Base-by-base conservation (phyloP, 2,888 invertebrate species). In the Drosophila colorata region DNA sequence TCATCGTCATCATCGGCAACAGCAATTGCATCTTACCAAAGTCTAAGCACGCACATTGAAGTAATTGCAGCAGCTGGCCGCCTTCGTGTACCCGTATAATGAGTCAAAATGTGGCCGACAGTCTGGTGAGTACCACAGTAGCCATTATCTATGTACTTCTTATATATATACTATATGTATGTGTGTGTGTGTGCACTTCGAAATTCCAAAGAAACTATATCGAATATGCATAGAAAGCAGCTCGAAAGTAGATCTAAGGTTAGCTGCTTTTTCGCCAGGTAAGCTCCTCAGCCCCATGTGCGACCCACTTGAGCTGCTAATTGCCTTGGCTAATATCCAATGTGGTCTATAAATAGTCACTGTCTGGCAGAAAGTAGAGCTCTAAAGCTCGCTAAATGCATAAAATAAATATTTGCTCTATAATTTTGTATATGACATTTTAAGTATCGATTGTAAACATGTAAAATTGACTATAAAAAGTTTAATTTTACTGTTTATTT, bases 21-120 rank as follows among this genome's bases (percentile, higher is more conserved):
- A 60, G 46, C 86, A 86, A 80, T 73, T 87, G 78, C 87, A 87
- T 68, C 76, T 68, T 69, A 86, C 71, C 71, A 80, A 74, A 88
- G 86, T 80, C 74, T 47, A 60, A 74, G 80, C 88, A 83, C 88
- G 83, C 83, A 83, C 63, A 69, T 74, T 80, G 46, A 79, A 80
- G 69, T 86, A 86, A 87, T 87, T 84, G 84, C 88, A 73, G 75
- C 84, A 75, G 69, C 69, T 74, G 84, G 58, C 57, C 84, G 48
- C 4, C 55, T 46, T 51, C 37, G 52, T 59, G 74, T 63, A 28
- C 58, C 44, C 48, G 73, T 88, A 91, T 88, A 90, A 92, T 92
- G 92, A 91, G 89, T 84, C 92, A 92, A 91, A 92, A 92, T 92
- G 92, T 90, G 85, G 91, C 92, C 85, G 92, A 92, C 78, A 92